Conservation (phyloP, 2,113 vertebrate genomes). For the Upupa epops region DNA sequence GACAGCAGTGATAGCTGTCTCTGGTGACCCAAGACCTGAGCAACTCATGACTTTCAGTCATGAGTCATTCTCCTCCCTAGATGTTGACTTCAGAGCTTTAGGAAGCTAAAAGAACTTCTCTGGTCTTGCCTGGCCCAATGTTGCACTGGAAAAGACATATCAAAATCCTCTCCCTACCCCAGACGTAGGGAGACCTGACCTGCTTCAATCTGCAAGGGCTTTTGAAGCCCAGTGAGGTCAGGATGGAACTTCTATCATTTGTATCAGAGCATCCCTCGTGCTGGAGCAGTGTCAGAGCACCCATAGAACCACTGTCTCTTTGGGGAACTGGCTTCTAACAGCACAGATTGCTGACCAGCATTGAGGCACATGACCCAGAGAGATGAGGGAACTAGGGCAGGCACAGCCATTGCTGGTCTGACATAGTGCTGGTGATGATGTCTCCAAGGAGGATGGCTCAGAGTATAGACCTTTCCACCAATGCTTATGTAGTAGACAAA, state of each 20-base stretch:
- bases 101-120: not conserved
- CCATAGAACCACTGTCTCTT: not conserved
- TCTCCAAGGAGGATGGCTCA: not conserved
- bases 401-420: not conserved
- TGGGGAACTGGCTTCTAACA: not conserved
- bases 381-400: not conserved
- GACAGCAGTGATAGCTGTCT: not conserved
- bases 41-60: not conserved
- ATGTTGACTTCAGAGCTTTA: not conserved
- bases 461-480: not conserved
- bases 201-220: not conserved
- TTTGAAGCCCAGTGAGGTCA: not conserved
- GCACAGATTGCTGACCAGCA: not conserved
- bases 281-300: not conserved
- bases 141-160: not conserved
- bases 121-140: not conserved
- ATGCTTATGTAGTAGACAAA: not conserved
- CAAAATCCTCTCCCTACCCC: not conserved
- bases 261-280: not conserved
- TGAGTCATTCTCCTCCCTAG: not conserved
- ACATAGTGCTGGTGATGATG: accelerated
- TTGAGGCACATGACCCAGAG: not conserved
- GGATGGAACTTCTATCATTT: not conserved
- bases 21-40: not conserved
- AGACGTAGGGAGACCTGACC: not conserved